Conservation (phyloP, 2,888 invertebrate genomes). For the Schizaphis graminum region DNA sequence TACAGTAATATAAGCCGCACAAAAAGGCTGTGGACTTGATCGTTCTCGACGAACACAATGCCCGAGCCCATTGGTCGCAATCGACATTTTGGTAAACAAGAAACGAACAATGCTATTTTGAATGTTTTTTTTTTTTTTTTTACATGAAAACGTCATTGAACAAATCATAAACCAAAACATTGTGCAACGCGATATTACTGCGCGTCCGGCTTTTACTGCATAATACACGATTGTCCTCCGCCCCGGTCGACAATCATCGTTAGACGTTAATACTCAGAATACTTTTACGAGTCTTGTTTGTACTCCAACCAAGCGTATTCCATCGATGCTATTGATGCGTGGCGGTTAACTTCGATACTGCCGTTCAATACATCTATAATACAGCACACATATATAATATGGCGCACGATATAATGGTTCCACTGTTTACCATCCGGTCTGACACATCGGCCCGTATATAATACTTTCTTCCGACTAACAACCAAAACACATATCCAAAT, state of each 20-base stretch:
- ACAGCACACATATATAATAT: background rate
- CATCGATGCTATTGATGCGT: constrained; percentile 30
- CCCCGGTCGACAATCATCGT: background rate
- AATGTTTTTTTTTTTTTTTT: background rate
- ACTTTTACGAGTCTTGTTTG: constrained; percentile 35
- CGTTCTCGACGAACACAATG: background rate
- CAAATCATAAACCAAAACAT: background rate
- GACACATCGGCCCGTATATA: constrained; percentile 30
- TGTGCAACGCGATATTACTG: background rate
- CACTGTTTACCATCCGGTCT: constrained; percentile 38
- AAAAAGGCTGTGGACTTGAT: background rate
- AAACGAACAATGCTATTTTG: background rate
- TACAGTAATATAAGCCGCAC: background rate
- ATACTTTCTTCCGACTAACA: background rate
- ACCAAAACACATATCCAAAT: background rate
- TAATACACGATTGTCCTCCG: background rate
- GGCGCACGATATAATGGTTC: constrained; percentile 7
- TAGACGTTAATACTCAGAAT: background rate
- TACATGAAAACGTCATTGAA: background rate
- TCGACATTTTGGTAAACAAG: background rate
- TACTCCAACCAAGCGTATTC: constrained; percentile 27
- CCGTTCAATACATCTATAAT: background rate
- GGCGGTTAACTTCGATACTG: constrained; percentile 10
- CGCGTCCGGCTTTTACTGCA: background rate
- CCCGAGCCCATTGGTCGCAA: background rate